Percentiles rank a stretch among this genome's conserved stretches.
phyloP scores from a whole-genome alignment of 1,140 invertebrate genomes.

The Lepidurus arcticus region DNA sequence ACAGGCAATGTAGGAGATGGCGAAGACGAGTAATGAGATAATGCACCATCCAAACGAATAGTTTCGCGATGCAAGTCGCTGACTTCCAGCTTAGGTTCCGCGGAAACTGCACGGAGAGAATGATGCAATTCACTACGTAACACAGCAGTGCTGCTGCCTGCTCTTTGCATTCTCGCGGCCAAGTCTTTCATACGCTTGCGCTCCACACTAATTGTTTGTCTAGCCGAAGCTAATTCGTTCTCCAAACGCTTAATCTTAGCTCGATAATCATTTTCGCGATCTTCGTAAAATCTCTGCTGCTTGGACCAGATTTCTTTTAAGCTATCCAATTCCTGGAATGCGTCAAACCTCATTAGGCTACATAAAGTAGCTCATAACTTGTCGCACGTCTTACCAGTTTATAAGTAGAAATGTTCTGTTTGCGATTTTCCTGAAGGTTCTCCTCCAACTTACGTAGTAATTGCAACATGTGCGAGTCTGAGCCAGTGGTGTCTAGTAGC shows the following conservation, averaged over 20 bases:
- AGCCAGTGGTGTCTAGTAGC: not conserved
- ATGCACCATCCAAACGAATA: not conserved
- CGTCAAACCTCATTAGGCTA: too few species aligned
- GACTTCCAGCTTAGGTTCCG: not conserved
- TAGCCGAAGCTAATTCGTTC: not conserved
- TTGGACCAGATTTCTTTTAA: conserved; percentile 11
- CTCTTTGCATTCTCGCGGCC: not conserved
- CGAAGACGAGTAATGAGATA: not conserved
- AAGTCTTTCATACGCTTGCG: conserved; percentile 5
- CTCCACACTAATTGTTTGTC: not conserved
- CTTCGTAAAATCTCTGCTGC: not conserved
- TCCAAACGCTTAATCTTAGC: not conserved
- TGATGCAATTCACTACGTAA: not conserved
- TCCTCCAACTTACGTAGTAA: not conserved
- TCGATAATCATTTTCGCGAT: not conserved
- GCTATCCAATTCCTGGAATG: not conserved
- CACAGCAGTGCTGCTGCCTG: not conserved
- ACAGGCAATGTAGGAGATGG: not conserved
- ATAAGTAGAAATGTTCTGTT: not conserved
- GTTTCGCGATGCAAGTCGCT: not conserved
- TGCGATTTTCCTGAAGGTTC: not conserved
- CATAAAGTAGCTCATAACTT: too few species aligned
- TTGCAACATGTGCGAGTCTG: not conserved
- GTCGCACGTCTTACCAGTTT: not conserved
- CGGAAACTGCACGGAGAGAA: not conserved